Evolutionary conservation across 1,140 invertebrate genomes (phyloP).

Genomic region (Trichonephila clavata): DNA sequence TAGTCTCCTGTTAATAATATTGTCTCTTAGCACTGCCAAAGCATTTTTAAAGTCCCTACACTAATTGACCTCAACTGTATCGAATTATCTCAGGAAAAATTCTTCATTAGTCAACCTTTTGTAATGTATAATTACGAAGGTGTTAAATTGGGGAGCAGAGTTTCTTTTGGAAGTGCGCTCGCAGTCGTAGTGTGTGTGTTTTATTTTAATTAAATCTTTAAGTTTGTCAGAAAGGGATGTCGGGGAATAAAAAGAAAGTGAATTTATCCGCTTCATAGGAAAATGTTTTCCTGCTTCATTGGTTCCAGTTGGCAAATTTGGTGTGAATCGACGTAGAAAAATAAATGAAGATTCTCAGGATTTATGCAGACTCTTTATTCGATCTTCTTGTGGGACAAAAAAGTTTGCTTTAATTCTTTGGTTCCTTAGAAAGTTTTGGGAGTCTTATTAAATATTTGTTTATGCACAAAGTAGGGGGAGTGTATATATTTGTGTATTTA

Average conservation of each 20-base stretch:
- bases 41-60: background rate
- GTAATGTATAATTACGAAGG: constrained; percentile 1
- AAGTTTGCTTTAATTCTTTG: too few relatives aligned
- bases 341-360: background rate
- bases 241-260: background rate
- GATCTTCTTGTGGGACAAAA: too few relatives aligned
- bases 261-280: background rate
- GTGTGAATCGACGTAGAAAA: background rate
- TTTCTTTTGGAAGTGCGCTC: background rate
- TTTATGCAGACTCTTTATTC: too few relatives aligned
- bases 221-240: background rate
- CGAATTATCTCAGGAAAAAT: constrained; percentile 14
- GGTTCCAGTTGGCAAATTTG: background rate
- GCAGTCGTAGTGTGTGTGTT: background rate
- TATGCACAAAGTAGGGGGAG: too few relatives aligned
- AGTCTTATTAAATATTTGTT: too few relatives aligned
- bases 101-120: constrained; percentile 21
- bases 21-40: background rate
- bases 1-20: background rate
- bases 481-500: too few relatives aligned
- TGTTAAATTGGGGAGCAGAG: background rate
- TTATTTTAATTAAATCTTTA: background rate
- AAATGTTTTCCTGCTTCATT: background rate
- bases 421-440: too few relatives aligned
- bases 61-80: background rate